A percentile compares a stretch with the other conserved stretches of the same genome.
Evolutionary conservation across 2,797 vertebrate species (phyloP).

Genomic region (Phrynocephalus vlangalii): DNA sequence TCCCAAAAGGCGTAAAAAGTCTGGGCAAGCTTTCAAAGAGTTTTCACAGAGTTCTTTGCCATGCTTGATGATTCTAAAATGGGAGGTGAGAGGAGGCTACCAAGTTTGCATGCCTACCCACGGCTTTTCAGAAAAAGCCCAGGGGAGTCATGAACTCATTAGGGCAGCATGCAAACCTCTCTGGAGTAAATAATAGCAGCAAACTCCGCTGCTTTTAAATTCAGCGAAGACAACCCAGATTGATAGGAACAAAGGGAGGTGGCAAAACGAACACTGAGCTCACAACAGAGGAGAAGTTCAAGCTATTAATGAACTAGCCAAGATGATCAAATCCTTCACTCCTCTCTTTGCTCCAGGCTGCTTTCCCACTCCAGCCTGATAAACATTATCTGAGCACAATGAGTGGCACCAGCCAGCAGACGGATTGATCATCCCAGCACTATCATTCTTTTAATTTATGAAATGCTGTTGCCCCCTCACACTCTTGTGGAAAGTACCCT

Average conservation of each 20-base stretch:
- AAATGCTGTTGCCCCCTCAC: constrained; percentile 56
- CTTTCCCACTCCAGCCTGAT: constrained; percentile 70
- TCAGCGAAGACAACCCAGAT: constrained; percentile 22
- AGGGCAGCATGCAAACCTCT: neutral
- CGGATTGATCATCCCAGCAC: constrained; percentile 67
- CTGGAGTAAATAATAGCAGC: fast-evolving
- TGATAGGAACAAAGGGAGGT: constrained; percentile 53
- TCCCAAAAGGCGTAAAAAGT: too few species aligned
- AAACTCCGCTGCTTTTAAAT: neutral
- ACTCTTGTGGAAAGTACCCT: constrained; percentile 38
- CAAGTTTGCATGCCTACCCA: too few species aligned
- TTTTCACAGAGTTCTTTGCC: too few species aligned
- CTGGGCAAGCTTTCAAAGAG: too few species aligned
- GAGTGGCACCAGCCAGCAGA: constrained; percentile 64
- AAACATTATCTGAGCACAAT: constrained; percentile 67
- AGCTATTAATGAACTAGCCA: constrained; percentile 55
- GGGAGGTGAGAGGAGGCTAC: too few species aligned
- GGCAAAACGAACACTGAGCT: constrained; percentile 46
- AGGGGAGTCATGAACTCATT: neutral
- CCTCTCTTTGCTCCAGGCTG: constrained; percentile 73
- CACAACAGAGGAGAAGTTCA: constrained; percentile 60
- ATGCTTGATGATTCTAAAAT: too few species aligned
- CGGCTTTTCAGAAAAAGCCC: neutral
- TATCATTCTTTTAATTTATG: constrained; percentile 65
- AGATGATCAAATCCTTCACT: constrained; percentile 69